Percentiles rank a stretch among this genome's conserved stretches.
Evolutionary conservation across 1,140 invertebrate genomes (phyloP).

Genomic region (Cataglyphis hispanica): DNA sequence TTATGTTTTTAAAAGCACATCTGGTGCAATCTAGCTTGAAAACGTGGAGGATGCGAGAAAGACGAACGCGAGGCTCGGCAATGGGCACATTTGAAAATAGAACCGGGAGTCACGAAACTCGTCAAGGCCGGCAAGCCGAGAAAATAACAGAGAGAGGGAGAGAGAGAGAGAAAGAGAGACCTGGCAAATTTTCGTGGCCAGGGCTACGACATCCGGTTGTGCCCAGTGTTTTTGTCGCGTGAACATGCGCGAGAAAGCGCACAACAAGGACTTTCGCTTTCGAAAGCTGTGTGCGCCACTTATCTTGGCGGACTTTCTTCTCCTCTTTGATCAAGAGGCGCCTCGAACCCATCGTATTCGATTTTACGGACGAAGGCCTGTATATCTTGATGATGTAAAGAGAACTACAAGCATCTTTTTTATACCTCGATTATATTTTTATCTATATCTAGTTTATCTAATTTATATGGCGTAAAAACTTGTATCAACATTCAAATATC

Average conservation of each 20-base stretch:
- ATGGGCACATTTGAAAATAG: conserved; percentile 75
- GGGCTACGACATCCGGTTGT: conserved; percentile 69
- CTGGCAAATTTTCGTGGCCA: conserved; percentile 76
- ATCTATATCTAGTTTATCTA: too few species aligned
- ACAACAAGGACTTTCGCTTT: conserved; percentile 79
- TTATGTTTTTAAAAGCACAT: neutral
- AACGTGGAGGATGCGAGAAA: conserved; percentile 29
- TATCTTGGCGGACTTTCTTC: conserved; percentile 71
- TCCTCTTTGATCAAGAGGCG: conserved; percentile 8
- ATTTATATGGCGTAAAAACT: neutral
- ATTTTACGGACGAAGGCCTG: conserved; percentile 21
- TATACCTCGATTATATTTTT: neutral
- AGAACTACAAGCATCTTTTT: neutral
- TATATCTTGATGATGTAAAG: conserved; percentile 1
- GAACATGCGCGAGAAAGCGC: conserved; percentile 42
- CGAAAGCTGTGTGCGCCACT: conserved; percentile 75
- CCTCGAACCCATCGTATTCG: neutral
- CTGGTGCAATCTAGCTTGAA: neutral
- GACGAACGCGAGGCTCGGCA: conserved; percentile 47
- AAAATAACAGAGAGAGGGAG: conserved; percentile 5
- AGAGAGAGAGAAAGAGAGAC: conserved; percentile 27
- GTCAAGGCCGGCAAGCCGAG: conserved; percentile 72
- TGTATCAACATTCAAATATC: neutral
- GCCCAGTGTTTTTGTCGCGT: conserved; percentile 73
- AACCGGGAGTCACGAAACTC: conserved; percentile 67